Percentiles rank a stretch among this genome's conserved stretches.
Conservation (phyloP, 2,888 invertebrate species). For the Dasysyrphus tricinctus region DNA sequence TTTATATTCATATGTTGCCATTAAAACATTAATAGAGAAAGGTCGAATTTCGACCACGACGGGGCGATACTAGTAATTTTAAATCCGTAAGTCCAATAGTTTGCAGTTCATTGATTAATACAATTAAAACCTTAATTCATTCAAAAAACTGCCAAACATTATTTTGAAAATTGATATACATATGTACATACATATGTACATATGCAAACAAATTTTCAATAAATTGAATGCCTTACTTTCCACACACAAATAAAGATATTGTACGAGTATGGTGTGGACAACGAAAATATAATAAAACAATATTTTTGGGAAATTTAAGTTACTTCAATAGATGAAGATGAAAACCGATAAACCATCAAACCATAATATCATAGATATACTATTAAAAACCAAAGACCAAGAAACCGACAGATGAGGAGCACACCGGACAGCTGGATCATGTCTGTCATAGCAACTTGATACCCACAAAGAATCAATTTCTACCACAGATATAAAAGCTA, state of each 20-base stretch:
- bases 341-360: slow-evolving; percentile 4
- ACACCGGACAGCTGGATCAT: slow-evolving; percentile 9
- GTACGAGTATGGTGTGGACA: neutral
- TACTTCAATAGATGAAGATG: neutral
- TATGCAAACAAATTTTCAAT: neutral
- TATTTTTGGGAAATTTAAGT: neutral
- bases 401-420: neutral
- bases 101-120: no score
- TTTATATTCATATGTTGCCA: no score
- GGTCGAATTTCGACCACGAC: no score
- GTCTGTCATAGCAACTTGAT: slow-evolving; percentile 5
- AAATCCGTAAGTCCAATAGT: no score
- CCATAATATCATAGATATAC: slow-evolving; percentile 1
- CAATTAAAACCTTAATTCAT: no score
- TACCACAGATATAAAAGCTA: slow-evolving; percentile 17
- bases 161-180: neutral
- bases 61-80: no score
- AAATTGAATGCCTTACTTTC: neutral
- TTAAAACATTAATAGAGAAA: no score
- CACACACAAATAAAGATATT: neutral
- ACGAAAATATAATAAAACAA: neutral
- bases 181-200: no score
- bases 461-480: slow-evolving; percentile 32
- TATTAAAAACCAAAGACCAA: neutral
- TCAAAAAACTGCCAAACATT: neutral